Conservation (phyloP, 2,888 invertebrate genomes). For the Acanthoscelides obtectus region DNA sequence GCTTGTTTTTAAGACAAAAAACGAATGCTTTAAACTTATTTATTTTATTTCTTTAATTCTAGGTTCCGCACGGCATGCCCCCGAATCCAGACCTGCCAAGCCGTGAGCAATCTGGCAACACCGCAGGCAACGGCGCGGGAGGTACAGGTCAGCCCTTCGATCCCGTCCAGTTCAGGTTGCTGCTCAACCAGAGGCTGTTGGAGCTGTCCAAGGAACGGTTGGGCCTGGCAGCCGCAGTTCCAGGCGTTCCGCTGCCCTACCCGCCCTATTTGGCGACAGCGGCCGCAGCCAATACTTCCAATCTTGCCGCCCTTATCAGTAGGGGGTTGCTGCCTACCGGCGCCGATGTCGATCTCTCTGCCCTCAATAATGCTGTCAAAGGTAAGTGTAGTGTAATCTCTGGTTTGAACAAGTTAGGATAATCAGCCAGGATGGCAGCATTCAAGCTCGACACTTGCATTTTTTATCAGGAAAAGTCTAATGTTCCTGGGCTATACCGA, state of each 20-base stretch:
- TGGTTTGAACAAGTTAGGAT: background rate
- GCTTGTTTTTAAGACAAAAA: too few relatives aligned
- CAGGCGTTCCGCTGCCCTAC: conserved; percentile 71
- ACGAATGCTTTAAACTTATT: too few relatives aligned
- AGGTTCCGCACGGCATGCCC: conserved; percentile 54
- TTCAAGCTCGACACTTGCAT: too few relatives aligned
- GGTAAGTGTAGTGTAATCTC: background rate
- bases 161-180: conserved; percentile 84
- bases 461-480: too few relatives aligned
- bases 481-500: too few relatives aligned
- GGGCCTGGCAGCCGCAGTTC: conserved; percentile 70
- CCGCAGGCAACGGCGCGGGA: conserved; percentile 53
- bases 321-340: conserved; percentile 61
- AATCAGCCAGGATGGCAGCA: too few relatives aligned
- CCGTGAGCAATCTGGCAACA: background rate
- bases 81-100: background rate
- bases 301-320: conserved; percentile 71
- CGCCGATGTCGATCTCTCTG: conserved; percentile 51
- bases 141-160: conserved; percentile 70
- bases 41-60: background rate
- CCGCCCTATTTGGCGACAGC: conserved; percentile 60
- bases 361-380: conserved; percentile 52
- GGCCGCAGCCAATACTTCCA: conserved; percentile 63
- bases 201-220: conserved; percentile 83
- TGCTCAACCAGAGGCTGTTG: conserved; percentile 82